phyloP scores from a whole-genome alignment of 2,797 vertebrate species.

The Todus mexicanus region DNA sequence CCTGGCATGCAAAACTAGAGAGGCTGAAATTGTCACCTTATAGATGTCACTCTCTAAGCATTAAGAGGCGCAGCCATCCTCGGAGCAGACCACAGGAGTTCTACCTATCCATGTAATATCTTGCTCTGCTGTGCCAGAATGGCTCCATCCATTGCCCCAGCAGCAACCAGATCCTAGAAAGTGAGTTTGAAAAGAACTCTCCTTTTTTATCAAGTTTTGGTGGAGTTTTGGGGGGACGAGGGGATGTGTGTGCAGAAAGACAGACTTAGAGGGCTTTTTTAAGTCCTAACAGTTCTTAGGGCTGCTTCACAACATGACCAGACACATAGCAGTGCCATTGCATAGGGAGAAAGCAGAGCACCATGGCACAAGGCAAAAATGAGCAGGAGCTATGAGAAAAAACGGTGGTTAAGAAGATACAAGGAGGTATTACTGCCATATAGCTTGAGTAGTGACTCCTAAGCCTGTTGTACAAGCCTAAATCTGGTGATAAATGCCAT shows the following conservation, averaged over 20 bases:
- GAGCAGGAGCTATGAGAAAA: background rate
- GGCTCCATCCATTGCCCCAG: background rate
- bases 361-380: background rate
- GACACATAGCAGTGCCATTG: accelerated
- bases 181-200: background rate
- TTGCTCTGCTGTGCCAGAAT: background rate
- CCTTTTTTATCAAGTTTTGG: background rate
- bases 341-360: background rate
- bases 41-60: background rate
- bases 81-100: background rate
- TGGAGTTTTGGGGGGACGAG: background rate
- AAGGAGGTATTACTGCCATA: background rate
- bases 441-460: background rate
- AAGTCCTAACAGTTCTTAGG: background rate
- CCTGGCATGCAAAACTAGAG: background rate
- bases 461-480: background rate
- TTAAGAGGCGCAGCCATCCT: background rate
- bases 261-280: too few relatives aligned
- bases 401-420: background rate
- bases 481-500: background rate
- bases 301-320: background rate
- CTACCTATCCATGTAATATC: background rate
- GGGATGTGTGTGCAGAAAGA: too few relatives aligned
- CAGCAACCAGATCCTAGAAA: background rate
- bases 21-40: background rate